Evolutionary conservation across 2,113 vertebrate genomes (phyloP).

Genomic region (Phalacrocorax aristotelis): DNA sequence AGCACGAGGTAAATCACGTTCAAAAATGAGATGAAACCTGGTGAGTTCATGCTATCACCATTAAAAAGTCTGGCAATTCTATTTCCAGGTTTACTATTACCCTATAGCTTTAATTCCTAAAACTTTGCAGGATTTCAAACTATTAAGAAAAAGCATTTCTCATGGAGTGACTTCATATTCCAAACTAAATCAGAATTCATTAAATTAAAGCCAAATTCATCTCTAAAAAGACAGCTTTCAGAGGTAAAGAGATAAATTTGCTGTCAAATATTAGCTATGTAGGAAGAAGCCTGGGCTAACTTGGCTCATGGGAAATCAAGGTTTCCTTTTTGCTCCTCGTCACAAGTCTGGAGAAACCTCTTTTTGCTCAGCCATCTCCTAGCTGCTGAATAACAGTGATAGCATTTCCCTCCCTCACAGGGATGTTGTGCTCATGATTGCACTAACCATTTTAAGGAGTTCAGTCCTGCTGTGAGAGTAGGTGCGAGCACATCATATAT

Average conservation of each 20-base stretch:
- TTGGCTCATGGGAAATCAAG: not conserved
- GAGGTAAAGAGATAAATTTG: not conserved
- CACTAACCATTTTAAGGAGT: not conserved
- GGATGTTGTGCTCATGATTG: rapidly evolving
- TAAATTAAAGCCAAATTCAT: not conserved
- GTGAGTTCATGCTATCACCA: not conserved
- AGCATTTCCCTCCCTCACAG: not conserved
- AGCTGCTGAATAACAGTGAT: not conserved
- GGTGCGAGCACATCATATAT: not conserved
- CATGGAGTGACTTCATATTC: not conserved
- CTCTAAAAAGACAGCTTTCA: not conserved
- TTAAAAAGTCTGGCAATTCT: not conserved
- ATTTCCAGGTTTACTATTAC: not conserved
- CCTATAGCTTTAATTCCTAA: not conserved
- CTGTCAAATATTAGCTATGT: too few relatives aligned
- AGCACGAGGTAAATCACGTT: not conserved
- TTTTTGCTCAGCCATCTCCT: not conserved
- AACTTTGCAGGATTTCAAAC: not conserved
- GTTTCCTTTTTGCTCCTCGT: not conserved
- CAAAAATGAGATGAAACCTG: not conserved
- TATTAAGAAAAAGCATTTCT: not conserved
- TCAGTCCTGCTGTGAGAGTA: too few relatives aligned
- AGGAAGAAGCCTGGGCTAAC: not conserved
- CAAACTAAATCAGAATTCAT: not conserved
- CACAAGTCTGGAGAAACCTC: not conserved